These are phyloP conservation scores for Polia nebulosa DNA, from an alignment of 2,888 invertebrate genomes.

Conservation along the genomic window DNA sequence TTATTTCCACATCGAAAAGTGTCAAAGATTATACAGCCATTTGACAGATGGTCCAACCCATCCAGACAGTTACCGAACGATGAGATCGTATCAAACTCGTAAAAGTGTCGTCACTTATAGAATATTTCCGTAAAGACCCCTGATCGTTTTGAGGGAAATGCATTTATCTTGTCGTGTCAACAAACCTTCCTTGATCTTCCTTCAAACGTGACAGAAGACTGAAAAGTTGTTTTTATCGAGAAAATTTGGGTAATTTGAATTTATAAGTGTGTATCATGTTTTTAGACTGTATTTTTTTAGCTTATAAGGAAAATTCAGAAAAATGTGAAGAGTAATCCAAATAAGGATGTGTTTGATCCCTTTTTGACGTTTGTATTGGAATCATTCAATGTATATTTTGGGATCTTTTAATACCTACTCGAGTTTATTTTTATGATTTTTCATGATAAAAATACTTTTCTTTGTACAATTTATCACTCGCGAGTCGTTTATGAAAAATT, in stretches of 20 bases:
- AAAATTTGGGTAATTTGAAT: slow-evolving; percentile 36
- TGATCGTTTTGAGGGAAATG: slow-evolving; percentile 62
- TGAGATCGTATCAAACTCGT: slow-evolving; percentile 67
- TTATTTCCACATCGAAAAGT: slow-evolving; percentile 12
- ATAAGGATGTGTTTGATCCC: slow-evolving; percentile 36
- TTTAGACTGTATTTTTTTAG: neutral
- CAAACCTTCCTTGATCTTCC: slow-evolving; percentile 40
- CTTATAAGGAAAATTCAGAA: neutral
- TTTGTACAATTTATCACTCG: no score
- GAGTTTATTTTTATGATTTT: neutral
- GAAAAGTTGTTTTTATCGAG: slow-evolving; percentile 14
- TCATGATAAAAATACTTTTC: no score
- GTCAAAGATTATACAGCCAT: slow-evolving; percentile 29
- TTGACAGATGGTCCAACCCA: slow-evolving; percentile 46
- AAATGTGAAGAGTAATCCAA: slow-evolving; percentile 16
- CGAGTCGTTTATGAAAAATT: no score
- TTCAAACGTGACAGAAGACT: slow-evolving; percentile 35
- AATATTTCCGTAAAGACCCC: slow-evolving; percentile 49
- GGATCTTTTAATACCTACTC: neutral
- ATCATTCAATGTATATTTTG: neutral
- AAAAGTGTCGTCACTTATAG: slow-evolving; percentile 65
- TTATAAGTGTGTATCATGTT: slow-evolving; percentile 10
- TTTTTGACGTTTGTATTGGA: neutral
- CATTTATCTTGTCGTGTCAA: slow-evolving; percentile 74
- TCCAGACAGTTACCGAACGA: slow-evolving; percentile 37